These are phyloP conservation scores for Butorides virescens DNA, from an alignment of 2,113 vertebrate species.

Conservation along the genomic window DNA sequence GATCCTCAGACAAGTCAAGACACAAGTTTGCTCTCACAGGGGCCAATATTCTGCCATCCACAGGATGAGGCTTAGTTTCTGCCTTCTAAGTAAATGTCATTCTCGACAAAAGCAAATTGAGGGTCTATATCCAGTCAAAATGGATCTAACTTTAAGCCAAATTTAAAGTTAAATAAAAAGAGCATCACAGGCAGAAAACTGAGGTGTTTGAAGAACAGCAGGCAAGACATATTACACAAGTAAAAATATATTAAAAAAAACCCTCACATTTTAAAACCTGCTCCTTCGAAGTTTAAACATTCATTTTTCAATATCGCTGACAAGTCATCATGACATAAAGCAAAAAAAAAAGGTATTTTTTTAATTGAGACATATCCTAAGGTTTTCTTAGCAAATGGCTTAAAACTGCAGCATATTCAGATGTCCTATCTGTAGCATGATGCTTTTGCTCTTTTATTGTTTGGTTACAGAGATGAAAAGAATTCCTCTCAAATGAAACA, in stretches of 20 bases:
- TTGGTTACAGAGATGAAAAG: not conserved
- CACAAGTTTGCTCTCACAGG: not conserved
- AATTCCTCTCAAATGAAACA: not conserved
- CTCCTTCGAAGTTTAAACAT: not conserved
- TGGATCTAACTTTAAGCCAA: not conserved
- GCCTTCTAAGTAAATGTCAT: not conserved
- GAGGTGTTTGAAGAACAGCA: not conserved
- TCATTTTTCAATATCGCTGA: not conserved
- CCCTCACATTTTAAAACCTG: not conserved
- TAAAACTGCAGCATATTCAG: not conserved
- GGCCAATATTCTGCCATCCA: not conserved
- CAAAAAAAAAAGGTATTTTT: not conserved
- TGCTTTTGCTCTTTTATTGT: not conserved
- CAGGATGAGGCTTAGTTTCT: not conserved
- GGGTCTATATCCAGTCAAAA: not conserved
- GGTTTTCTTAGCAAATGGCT: not conserved
- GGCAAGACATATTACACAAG: not conserved
- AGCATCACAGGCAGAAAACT: not conserved
- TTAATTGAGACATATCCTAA: not conserved
- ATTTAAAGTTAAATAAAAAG: not conserved
- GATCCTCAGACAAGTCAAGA: not conserved
- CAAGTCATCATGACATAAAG: not conserved
- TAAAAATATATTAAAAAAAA: not conserved
- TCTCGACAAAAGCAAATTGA: not conserved
- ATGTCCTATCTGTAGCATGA: not conserved